Conservation (phyloP, 2,888 invertebrate species). For the Scotopteryx bipunctaria region DNA sequence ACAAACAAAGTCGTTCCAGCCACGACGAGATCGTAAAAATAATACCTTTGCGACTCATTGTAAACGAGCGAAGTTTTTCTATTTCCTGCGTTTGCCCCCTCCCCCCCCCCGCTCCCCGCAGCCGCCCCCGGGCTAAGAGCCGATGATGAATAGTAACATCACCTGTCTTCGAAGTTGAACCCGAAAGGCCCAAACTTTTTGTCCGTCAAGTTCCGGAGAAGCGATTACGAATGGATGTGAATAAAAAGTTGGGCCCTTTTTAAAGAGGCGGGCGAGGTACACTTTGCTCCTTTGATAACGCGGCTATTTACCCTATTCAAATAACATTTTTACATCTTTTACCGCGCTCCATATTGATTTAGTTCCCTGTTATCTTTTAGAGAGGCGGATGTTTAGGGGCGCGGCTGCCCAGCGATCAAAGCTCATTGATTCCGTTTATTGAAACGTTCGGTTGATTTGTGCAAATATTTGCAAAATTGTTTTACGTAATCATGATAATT, state of each 20-base stretch:
- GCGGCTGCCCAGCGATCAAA: background rate
- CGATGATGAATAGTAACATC: conserved; percentile 48
- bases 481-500: background rate
- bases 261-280: conserved; percentile 34
- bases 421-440: background rate
- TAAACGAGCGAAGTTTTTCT: conserved; percentile 66
- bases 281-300: conserved; percentile 33
- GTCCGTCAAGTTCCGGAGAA: conserved; percentile 40
- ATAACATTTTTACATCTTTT: conserved; percentile 18
- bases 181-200: conserved; percentile 32
- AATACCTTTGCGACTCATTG: conserved; percentile 50
- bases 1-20: conserved; percentile 51
- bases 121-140: conserved; percentile 14
- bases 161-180: conserved; percentile 41
- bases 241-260: conserved; percentile 36
- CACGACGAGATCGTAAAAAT: conserved; percentile 49
- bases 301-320: conserved; percentile 28
- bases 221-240: conserved; percentile 35
- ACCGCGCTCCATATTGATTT: conserved; percentile 10
- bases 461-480: background rate
- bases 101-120: conserved; percentile 15
- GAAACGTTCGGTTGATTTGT: background rate
- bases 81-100: conserved; percentile 49
- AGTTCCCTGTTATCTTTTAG: background rate
- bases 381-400: background rate